Base-by-base conservation (phyloP, 2,888 invertebrate species). In the Metellina segmentata region DNA sequence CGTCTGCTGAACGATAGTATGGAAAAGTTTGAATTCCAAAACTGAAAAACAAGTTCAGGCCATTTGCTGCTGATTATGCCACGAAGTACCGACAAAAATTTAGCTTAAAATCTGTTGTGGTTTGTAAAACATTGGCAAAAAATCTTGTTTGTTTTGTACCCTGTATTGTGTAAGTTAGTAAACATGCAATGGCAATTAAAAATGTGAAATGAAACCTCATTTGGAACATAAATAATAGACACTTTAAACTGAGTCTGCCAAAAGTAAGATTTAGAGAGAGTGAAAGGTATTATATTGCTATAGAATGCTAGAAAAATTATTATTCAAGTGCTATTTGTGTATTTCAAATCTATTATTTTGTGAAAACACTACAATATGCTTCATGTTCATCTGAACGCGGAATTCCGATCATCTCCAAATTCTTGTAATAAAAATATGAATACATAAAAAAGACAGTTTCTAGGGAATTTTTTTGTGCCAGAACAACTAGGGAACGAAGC, bases 1-100 rank as follows among this genome's bases (percentile, higher is more conserved):
- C 82, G 72, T 82, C 82, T 82, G 71, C 82, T 72, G 72, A 72
- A 51, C 69, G 71, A 72, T 82, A 71, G 70, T 52, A 13, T 72
- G 72, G 71, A 72, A 51, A 72, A 51, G 49, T 82, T 82, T 52
- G 52, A 82, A 82, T 82, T 82, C 71, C 13, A 20, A 72, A 82
- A 82, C 82, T 72, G 13, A 69, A 48, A 19, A 48, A 16, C 11
- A 75, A 34, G 69, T 81, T 69, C 34, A 20, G 48, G 13, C 9
- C n/a, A 20, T 7, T 81, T 70, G 70, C 48, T 70, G 69, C 13
- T 11, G 79, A 16, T 61, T 69, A 70, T 81, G 61, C 77, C 77
- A 77, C 77, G 77, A 77, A 77, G 77, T 52, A 77, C 52, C 19
- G 9, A 9, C 1, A 51, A 7, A 77, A n/a, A 4, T 51, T 49